Percentiles rank a stretch among this genome's conserved stretches.
Evolutionary conservation across 2,113 vertebrate species (phyloP).

Genomic region (Chaetodon trifascialis): DNA sequence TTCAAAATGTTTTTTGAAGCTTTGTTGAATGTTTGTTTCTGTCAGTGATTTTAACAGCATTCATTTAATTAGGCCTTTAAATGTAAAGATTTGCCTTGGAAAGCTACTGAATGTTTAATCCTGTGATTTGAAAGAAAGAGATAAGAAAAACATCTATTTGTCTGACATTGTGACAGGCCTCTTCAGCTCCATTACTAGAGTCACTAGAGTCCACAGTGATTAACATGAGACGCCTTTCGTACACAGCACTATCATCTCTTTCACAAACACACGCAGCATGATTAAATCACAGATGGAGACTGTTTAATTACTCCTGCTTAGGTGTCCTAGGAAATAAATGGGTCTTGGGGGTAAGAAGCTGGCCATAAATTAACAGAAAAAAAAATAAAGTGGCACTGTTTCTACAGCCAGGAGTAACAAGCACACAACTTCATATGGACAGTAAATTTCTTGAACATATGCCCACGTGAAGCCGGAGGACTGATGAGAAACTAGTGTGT

Average conservation of each 20-base stretch:
- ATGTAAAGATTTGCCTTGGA: neutral
- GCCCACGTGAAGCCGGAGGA: conserved; percentile 62
- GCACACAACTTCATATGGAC: conserved; percentile 69
- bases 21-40: neutral
- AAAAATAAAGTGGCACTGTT: conserved; percentile 63
- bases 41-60: neutral
- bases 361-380: conserved; percentile 65
- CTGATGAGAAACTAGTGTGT: conserved; percentile 80
- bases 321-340: conserved; percentile 55
- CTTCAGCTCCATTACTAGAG: conserved; percentile 28
- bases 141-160: conserved; percentile 4
- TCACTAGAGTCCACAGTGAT: conserved; percentile 41
- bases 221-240: conserved; percentile 22
- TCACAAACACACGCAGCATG: conserved; percentile 17
- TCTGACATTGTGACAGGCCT: conserved; percentile 24
- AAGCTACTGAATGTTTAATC: neutral
- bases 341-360: conserved; percentile 34
- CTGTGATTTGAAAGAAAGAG: neutral
- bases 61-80: neutral
- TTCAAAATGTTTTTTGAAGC: neutral
- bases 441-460: conserved; percentile 74
- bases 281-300: conserved; percentile 44
- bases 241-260: conserved; percentile 15
- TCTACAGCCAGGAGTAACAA: conserved; percentile 54
- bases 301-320: conserved; percentile 58